A percentile compares a stretch with the other conserved stretches of the same genome.
These are phyloP conservation scores for Helicolenus hilgendorfi DNA, from an alignment of 2,797 vertebrate genomes.

Conservation along the genomic window DNA sequence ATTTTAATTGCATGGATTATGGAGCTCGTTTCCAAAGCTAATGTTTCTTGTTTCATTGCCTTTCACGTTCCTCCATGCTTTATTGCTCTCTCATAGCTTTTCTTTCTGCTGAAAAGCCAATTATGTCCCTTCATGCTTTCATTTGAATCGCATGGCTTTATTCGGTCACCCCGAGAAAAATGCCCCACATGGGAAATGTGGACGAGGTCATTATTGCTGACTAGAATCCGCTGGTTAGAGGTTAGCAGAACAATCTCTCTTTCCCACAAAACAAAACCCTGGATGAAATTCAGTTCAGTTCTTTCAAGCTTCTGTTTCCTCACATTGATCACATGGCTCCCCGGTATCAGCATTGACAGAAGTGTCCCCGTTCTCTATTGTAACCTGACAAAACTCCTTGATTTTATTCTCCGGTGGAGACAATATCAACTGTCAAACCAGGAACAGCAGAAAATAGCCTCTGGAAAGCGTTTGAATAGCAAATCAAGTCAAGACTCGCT, in stretches of 20 bases:
- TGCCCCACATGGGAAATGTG: constrained; percentile 51
- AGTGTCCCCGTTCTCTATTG: not conserved
- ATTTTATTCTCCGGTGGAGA: constrained; percentile 16
- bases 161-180: constrained; percentile 36
- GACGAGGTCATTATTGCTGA: constrained; percentile 45
- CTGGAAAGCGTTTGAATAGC: constrained; percentile 3
- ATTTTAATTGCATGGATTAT: constrained; percentile 83
- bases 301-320: constrained; percentile 6
- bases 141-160: constrained; percentile 49
- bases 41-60: constrained; percentile 81
- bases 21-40: constrained; percentile 79
- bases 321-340: not conserved
- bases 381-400: constrained; percentile 27
- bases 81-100: constrained; percentile 68
- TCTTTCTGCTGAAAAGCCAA: constrained; percentile 70
- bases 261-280: not conserved
- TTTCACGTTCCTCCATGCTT: constrained; percentile 61
- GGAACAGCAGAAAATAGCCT: not conserved
- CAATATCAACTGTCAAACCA: constrained; percentile 5
- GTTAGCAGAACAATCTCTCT: constrained; percentile 18
- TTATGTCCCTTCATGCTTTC: constrained; percentile 67
- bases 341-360: not conserved
- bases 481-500: constrained; percentile 6
- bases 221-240: constrained; percentile 22
- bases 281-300: constrained; percentile 8